These are phyloP conservation scores for Drosophila lutescens DNA, from an alignment of 2,888 invertebrate genomes.

Conservation along the genomic window DNA sequence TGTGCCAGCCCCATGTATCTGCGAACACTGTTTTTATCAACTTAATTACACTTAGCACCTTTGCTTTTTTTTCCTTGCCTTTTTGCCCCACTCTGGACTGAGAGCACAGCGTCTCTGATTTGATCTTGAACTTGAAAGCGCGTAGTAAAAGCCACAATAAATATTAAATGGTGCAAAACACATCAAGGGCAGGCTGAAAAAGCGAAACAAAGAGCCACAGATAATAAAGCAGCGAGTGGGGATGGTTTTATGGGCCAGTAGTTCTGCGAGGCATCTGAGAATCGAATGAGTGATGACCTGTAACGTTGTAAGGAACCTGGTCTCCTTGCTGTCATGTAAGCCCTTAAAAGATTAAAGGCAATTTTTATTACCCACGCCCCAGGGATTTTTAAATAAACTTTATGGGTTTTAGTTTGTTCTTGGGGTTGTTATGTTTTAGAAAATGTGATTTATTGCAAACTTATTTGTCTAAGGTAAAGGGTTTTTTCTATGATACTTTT, in stretches of 20 bases:
- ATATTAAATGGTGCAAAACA: conserved; percentile 60
- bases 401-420: neutral
- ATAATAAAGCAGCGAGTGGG: conserved; percentile 42
- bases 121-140: conserved; percentile 60
- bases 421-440: neutral
- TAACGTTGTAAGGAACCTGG: neutral
- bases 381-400: neutral
- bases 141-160: conserved; percentile 59
- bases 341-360: neutral
- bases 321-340: neutral
- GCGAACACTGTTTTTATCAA: conserved; percentile 65
- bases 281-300: conserved; percentile 41
- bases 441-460: neutral
- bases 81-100: neutral
- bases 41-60: conserved; percentile 71
- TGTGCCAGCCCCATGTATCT: conserved; percentile 44
- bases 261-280: neutral
- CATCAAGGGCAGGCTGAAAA: conserved; percentile 44
- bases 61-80: conserved; percentile 31
- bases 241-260: conserved; percentile 11
- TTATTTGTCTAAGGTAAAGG: neutral
- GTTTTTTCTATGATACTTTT: neutral
- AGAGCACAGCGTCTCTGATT: conserved; percentile 30
- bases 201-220: conserved; percentile 43
- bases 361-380: neutral